These are phyloP conservation scores for Clusia tigrina DNA, from an alignment of 2,888 invertebrate species.

Conservation along the genomic window DNA sequence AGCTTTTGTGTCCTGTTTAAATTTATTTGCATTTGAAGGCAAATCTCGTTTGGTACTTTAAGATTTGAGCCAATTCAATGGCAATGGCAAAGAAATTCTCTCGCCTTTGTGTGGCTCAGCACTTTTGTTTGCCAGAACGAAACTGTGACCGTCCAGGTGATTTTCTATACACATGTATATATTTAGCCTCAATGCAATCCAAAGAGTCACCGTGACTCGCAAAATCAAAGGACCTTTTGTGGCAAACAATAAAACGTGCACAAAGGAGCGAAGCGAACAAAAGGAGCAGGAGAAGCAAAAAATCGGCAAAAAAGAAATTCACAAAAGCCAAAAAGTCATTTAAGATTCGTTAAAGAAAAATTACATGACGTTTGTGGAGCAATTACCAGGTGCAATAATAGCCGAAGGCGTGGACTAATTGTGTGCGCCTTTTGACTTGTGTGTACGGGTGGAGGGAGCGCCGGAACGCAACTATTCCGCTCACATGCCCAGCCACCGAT, in stretches of 20 bases:
- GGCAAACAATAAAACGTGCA: neutral
- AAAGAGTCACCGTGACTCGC: constrained; percentile 19
- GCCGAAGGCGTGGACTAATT: constrained; percentile 58
- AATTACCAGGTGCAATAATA: constrained; percentile 58
- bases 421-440: constrained; percentile 34
- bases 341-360: constrained; percentile 56
- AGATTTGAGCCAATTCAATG: too few species aligned
- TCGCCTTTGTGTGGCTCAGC: too few species aligned
- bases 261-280: neutral
- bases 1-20: too few species aligned
- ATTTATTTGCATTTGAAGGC: too few species aligned
- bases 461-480: constrained; percentile 7
- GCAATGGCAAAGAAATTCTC: too few species aligned
- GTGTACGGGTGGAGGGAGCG: neutral
- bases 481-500: neutral
- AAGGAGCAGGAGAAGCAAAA: neutral
- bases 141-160: too few species aligned
- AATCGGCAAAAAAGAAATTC: neutral
- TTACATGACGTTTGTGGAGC: constrained; percentile 57
- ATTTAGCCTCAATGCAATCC: constrained; percentile 16
- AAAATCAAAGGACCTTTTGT: constrained; percentile 11
- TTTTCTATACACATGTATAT: constrained; percentile 31
- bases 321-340: constrained; percentile 46
- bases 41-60: too few species aligned
- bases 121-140: too few species aligned